Base-by-base conservation (phyloP, 2,888 invertebrate species). In the Spisula solida region DNA sequence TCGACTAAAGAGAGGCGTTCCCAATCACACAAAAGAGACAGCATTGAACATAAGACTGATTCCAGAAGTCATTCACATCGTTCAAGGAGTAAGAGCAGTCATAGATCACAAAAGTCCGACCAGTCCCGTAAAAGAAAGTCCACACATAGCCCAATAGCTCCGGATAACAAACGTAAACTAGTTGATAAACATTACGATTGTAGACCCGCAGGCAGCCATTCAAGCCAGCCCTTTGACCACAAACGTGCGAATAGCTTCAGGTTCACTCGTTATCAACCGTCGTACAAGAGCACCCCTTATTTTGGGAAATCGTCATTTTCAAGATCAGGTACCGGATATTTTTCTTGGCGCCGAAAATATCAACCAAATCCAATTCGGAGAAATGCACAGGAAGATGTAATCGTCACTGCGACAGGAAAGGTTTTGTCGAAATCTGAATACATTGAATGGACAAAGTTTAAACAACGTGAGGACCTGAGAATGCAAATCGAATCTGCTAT, bases 401-500 rank as follows among this genome's bases (percentile, higher is more conserved):
- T 81, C 41, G 47, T 87, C 4, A 86, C 83, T n/a, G 48, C 29
- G 8, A 81, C 47, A 47, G 84, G 86, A 31, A 25, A 81, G 5
- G 56, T 83, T 47, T 84, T 84, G 34, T 70, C 86, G n/a, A 55
- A 84, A 48, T 80, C 81, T 55, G 89, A 87, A 81, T 80, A 81
- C 41, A 51, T 20, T 14, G 79, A 78, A 78, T 89, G 89, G 89
- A 81, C 48, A n/a, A 83, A 80, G 51, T 89, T 89, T 47, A 90
- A 87, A 82, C 85, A 85, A 34, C 81, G 90, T 6, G 90, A 91
- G 80, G 66, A 34, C 34, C 75, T 88, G 16, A 78, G 81, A 80
- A 34, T 60, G 25, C 78, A 91, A 56, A 91, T 91, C 29, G 90
- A 88, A 85, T 70, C 55, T n/a, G 88, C 88, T 20, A 60, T 91